Percentiles rank a stretch among this genome's conserved stretches.
Evolutionary conservation across 92 coral and sea anemone species (phyloP).

Genomic region (Paragorgia papillata): DNA sequence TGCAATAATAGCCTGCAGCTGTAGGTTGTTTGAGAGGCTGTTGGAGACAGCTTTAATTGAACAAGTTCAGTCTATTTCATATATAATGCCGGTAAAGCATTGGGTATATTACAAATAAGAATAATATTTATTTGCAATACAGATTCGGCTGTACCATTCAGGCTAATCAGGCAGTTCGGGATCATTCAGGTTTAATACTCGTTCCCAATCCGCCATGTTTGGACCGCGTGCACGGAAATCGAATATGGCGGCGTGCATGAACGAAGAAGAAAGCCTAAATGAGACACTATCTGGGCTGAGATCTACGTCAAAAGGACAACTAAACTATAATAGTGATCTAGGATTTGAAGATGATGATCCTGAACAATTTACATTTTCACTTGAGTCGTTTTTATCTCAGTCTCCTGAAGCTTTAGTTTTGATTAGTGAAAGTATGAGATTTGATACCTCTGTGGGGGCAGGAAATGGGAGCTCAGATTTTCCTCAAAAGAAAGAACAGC

Average conservation of each 20-base stretch:
- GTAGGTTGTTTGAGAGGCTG: too few species aligned
- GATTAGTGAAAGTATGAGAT: not conserved
- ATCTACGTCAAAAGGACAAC: conserved; percentile 68
- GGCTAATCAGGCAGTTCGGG: too few species aligned
- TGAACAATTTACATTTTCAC: conserved; percentile 61
- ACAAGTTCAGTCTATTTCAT: too few species aligned
- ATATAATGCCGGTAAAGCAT: too few species aligned
- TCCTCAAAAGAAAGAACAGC: not conserved
- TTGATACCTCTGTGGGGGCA: not conserved
- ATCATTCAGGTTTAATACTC: too few species aligned
- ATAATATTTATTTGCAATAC: too few species aligned
- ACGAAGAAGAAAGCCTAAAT: not conserved
- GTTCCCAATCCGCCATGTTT: too few species aligned
- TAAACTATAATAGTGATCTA: conserved; percentile 70
- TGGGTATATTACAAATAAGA: too few species aligned
- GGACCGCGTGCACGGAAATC: not conserved
- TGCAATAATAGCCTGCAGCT: too few species aligned
- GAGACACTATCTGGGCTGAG: conserved; percentile 48
- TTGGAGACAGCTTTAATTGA: too few species aligned
- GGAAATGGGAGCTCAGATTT: not conserved
- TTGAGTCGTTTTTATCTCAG: conserved; percentile 13
- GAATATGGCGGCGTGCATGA: conserved; percentile 15
- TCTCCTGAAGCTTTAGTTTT: not conserved
- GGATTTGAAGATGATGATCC: conserved; percentile 55
- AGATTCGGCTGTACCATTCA: too few species aligned